phyloP scores from a whole-genome alignment of 2,113 vertebrate genomes.

The Ophiodon elongatus region DNA sequence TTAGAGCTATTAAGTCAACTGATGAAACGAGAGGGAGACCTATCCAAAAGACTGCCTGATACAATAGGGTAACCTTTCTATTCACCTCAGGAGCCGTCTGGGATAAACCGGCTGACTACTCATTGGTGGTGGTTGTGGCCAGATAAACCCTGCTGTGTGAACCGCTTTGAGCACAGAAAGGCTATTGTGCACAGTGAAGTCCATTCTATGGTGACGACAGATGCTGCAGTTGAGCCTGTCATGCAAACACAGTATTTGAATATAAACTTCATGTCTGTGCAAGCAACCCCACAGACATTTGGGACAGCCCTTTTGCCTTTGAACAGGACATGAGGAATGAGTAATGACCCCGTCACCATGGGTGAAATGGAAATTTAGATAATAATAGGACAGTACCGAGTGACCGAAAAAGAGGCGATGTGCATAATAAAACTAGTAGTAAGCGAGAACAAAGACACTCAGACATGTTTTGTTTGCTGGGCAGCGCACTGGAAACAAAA shows the following conservation, averaged over 20 bases:
- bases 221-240: background rate
- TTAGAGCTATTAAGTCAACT: conserved; percentile 15
- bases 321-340: background rate
- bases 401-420: background rate
- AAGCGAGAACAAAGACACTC: conserved; percentile 13
- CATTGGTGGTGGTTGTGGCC: background rate
- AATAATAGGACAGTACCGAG: background rate
- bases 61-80: conserved; percentile 23
- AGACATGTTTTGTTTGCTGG: background rate
- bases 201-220: conserved; percentile 1
- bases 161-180: conserved; percentile 22
- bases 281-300: background rate
- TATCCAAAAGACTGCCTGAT: conserved; percentile 13
- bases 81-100: conserved; percentile 20
- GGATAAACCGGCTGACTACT: conserved; percentile 16
- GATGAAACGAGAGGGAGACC: conserved; percentile 22
- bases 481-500: conserved; percentile 9
- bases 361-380: background rate
- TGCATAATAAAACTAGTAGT: conserved; percentile 21
- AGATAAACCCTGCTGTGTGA: conserved; percentile 8
- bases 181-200: conserved; percentile 25
- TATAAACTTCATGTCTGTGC: conserved; percentile 19
- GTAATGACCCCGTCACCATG: background rate
- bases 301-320: conserved; percentile 5
- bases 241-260: conserved; percentile 68